Base-by-base conservation (phyloP, 2,797 vertebrate species). In the Poeciliopsis turneri region DNA sequence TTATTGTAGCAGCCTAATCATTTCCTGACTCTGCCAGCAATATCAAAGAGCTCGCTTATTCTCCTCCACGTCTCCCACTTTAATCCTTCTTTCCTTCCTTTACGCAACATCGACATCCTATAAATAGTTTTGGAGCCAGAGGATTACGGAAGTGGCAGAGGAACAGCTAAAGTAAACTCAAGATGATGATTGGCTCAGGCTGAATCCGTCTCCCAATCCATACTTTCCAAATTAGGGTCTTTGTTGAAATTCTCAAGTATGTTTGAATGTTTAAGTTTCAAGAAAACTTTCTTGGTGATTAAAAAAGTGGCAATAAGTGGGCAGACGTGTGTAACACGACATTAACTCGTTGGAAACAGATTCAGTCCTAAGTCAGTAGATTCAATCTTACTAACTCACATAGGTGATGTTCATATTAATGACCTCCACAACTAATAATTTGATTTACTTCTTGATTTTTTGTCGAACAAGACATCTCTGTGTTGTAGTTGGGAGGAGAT, bases 1-100 rank as follows among this genome's bases (percentile, higher is more conserved):
- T 89, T 94, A 94, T 91, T 94, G 90, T 92, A 91, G 83, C 77
- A 69, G 86, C 73, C 87, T 94, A 95, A 95, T 94, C 90, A 86
- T 88, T 93, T 93, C 93, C 94, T 92, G 90, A 89, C 82, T 86
- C 78, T 80, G 82, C 75, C 86, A 83, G 68, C 20, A 57, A 30
- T 83, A 90, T 92, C 88, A 93, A 89, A 90, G 82, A 82, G 74
- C 72, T 80, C 72, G 69, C 72, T 84, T 78, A 28, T 66, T 71
- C 75, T 84, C 75, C 82, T 87, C 81, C 57, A 83, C 83, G 69
- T 84, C 73, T 69, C 66, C 72, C n/a, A 77, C 88, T 88, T 88
- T 84, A 80, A 84, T 88, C 82, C 84, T 9, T 15, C 66, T 46
- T 76, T 69, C 45, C 75, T 71, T 80, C 49, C 66, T 82, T 76